phyloP scores from a whole-genome alignment of 2,113 vertebrate genomes.

The Beaufortia kweichowensis region DNA sequence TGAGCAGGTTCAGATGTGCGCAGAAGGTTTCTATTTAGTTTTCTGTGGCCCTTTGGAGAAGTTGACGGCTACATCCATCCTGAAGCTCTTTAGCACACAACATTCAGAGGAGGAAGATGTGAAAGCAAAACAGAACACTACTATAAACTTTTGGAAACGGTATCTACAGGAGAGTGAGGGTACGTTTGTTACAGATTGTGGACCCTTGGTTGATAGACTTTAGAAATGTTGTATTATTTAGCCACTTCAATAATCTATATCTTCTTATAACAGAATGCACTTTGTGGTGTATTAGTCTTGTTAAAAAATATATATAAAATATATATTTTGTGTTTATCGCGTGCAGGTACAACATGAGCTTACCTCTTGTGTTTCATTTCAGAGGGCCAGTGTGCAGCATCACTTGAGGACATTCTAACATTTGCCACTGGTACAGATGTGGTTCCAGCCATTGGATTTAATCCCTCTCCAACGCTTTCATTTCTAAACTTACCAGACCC shows the following conservation, averaged over 20 bases:
- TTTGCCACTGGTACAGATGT: constrained; percentile 79
- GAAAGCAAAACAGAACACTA: constrained; percentile 55
- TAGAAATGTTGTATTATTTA: background rate
- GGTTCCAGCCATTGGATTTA: constrained; percentile 77
- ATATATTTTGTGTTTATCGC: background rate
- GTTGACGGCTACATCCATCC: constrained; percentile 76
- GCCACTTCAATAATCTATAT: no score
- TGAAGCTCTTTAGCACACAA: constrained; percentile 75
- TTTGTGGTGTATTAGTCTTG: no score
- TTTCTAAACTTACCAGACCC: constrained; percentile 69
- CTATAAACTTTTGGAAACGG: constrained; percentile 80
- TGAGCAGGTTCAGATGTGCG: constrained; percentile 84
- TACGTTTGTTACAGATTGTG: constrained; percentile 60
- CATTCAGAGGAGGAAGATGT: constrained; percentile 67
- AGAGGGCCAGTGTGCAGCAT: constrained; percentile 82
- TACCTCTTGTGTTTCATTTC: constrained; percentile 36
- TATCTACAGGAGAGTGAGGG: constrained; percentile 86
- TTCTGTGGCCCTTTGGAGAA: constrained; percentile 77
- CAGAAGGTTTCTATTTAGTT: constrained; percentile 75
- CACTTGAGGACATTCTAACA: constrained; percentile 83
- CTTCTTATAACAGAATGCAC: no score
- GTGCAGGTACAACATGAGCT: background rate
- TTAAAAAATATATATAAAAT: background rate
- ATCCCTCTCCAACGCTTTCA: constrained; percentile 78
- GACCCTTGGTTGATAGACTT: background rate